Conservation (phyloP, 1,140 invertebrate genomes). For the Eurytemora carolleeae region DNA sequence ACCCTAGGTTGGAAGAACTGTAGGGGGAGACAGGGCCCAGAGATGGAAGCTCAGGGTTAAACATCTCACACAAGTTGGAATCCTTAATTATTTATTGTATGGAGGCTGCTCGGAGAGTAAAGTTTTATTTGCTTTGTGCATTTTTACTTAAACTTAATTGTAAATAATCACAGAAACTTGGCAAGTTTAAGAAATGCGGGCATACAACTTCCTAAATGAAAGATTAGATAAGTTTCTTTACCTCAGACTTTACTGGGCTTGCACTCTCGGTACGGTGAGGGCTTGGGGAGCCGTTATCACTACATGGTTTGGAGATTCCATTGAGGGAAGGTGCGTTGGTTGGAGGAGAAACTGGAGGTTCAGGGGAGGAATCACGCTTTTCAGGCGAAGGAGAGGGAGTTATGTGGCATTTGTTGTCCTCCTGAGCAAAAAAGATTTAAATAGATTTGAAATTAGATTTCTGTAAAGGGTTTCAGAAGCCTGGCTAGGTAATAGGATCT, state of each 20-base stretch:
- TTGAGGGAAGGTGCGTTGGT: not conserved
- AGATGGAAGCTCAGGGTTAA: not conserved
- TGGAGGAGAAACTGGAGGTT: not conserved
- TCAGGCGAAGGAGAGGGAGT: not conserved
- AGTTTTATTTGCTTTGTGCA: too few species aligned
- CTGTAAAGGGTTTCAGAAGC: too few species aligned
- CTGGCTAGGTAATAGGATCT: too few species aligned
- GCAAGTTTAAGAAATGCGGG: too few species aligned
- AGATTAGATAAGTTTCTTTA: too few species aligned
- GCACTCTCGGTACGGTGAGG: not conserved
- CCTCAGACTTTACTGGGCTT: not conserved
- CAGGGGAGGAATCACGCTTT: not conserved
- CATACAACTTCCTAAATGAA: too few species aligned
- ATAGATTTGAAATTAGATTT: too few species aligned
- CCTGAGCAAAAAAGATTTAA: not conserved
- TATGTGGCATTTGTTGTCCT: not conserved
- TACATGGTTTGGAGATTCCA: not conserved
- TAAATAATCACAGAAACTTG: too few species aligned
- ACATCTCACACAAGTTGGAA: not conserved
- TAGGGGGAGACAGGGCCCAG: not conserved
- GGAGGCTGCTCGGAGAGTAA: too few species aligned
- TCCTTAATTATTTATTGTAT: not conserved
- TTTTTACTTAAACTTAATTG: too few species aligned
- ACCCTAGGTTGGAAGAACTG: not conserved
- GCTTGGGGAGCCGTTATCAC: not conserved